Evolutionary conservation across 2,797 vertebrate genomes (phyloP).

Genomic region (Chanos chanos): DNA sequence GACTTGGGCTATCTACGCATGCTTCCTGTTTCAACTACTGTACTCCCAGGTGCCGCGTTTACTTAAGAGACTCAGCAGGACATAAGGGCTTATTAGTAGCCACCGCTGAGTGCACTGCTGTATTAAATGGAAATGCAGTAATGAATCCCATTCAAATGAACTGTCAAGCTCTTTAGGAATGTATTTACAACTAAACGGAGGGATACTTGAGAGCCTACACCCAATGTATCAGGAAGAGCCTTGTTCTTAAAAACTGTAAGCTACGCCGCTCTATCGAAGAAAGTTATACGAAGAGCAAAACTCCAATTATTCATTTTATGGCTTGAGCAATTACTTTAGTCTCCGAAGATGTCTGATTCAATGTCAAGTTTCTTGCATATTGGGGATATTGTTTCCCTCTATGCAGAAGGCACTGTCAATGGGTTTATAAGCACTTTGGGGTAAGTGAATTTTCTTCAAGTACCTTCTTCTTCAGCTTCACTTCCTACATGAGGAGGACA

Average conservation of each 20-base stretch:
- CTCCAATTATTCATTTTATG: not conserved
- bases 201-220: not conserved
- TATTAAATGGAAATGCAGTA: too few relatives aligned
- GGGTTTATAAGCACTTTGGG: constrained; percentile 98
- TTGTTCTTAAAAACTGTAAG: constrained; percentile 19
- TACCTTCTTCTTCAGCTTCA: constrained; percentile 48
- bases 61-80: not conserved
- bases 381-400: constrained; percentile 94
- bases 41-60: constrained; percentile 31
- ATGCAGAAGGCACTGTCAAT: constrained; percentile 91
- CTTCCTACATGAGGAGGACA: too few relatives aligned
- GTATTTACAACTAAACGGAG: constrained; percentile 1
- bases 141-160: not conserved
- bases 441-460: constrained; percentile 65
- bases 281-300: not conserved
- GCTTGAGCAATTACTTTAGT: not conserved
- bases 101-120: too few relatives aligned
- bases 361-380: constrained; percentile 95
- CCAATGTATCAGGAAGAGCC: constrained; percentile 43
- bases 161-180: constrained; percentile 7
- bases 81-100: too few relatives aligned
- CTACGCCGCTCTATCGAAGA: not conserved
- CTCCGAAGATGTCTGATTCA: constrained; percentile 80
- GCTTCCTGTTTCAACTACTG: constrained; percentile 53
- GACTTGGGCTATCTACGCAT: constrained; percentile 39